Evolutionary conservation across 2,797 vertebrate species (phyloP).

Genomic region (Protonibea diacanthus): DNA sequence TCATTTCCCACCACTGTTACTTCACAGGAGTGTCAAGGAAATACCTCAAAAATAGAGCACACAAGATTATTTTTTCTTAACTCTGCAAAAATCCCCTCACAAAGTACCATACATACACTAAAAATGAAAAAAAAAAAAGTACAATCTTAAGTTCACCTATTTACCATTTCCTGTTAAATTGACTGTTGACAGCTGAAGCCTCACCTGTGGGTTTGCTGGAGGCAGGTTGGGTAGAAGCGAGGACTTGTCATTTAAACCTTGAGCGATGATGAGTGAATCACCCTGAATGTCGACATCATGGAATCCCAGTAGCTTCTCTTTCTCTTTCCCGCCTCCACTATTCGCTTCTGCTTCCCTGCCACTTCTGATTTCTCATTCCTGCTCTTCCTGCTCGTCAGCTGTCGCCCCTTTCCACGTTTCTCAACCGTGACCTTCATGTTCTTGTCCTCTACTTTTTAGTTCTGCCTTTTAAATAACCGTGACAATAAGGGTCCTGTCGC

Average conservation of each 20-base stretch:
- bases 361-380: slow-evolving; percentile 36
- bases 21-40: slow-evolving; percentile 1
- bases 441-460: slow-evolving; percentile 12
- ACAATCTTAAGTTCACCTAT: not conserved
- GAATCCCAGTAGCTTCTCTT: slow-evolving; percentile 19
- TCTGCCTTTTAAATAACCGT: slow-evolving; percentile 16
- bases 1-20: not conserved
- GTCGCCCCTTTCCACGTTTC: slow-evolving; percentile 12
- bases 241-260: slow-evolving; percentile 61
- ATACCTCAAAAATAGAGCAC: slow-evolving; percentile 9
- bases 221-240: slow-evolving; percentile 36
- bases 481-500: slow-evolving; percentile 9
- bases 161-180: slow-evolving; percentile 10
- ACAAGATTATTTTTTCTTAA: not conserved
- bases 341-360: slow-evolving; percentile 39
- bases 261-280: slow-evolving; percentile 57
- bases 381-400: slow-evolving; percentile 29
- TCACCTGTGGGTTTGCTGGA: slow-evolving; percentile 60
- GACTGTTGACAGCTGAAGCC: slow-evolving; percentile 51
- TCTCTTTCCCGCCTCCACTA: slow-evolving; percentile 11
- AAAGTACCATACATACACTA: not conserved
- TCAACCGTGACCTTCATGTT: slow-evolving; percentile 37
- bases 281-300: slow-evolving; percentile 37
- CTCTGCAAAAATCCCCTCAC: not conserved
- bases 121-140: not conserved